Evolutionary conservation across 2,113 vertebrate species (phyloP).

Genomic region (Gasterosteus aculeatus): DNA sequence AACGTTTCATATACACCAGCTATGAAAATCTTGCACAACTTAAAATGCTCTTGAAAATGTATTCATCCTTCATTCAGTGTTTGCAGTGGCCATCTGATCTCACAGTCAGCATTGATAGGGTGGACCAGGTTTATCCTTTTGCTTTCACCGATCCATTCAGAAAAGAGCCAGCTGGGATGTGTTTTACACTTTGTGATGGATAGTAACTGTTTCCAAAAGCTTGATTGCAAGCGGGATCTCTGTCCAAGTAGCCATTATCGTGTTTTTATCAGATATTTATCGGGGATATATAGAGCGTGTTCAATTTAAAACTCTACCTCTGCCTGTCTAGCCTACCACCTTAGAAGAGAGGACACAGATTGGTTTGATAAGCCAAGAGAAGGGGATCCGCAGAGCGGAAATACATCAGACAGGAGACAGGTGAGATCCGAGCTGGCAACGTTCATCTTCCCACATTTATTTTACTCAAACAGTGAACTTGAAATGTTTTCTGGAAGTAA

Average conservation of each 20-base stretch:
- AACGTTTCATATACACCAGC: conserved; percentile 18
- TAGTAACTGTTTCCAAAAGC: conserved; percentile 18
- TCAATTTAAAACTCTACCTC: conserved; percentile 60
- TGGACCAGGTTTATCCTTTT: conserved; percentile 23
- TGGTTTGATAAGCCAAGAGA: conserved; percentile 99
- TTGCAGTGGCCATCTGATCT: conserved; percentile 44
- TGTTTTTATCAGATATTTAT: conserved; percentile 18
- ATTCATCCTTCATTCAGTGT: conserved; percentile 38
- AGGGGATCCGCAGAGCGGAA: conserved; percentile 85
- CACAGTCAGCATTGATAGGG: conserved; percentile 12
- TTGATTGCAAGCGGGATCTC: conserved; percentile 34
- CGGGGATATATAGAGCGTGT: background rate
- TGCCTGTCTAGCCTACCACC: conserved; percentile 91
- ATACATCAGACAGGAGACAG: conserved; percentile 86
- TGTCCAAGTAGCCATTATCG: conserved; percentile 20
- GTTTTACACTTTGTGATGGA: conserved; percentile 17
- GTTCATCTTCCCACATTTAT: background rate
- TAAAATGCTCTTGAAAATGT: conserved; percentile 34
- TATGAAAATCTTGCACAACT: conserved; percentile 34
- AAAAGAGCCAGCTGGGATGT: conserved; percentile 49
- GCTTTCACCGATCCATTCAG: conserved; percentile 32
- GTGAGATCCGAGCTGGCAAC: conserved; percentile 78
- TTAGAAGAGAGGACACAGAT: conserved; percentile 97
- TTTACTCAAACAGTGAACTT: background rate
- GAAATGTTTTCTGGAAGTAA: background rate